Conservation (phyloP, 2,888 invertebrate species). For the Lasioglossum pauxillum region DNA sequence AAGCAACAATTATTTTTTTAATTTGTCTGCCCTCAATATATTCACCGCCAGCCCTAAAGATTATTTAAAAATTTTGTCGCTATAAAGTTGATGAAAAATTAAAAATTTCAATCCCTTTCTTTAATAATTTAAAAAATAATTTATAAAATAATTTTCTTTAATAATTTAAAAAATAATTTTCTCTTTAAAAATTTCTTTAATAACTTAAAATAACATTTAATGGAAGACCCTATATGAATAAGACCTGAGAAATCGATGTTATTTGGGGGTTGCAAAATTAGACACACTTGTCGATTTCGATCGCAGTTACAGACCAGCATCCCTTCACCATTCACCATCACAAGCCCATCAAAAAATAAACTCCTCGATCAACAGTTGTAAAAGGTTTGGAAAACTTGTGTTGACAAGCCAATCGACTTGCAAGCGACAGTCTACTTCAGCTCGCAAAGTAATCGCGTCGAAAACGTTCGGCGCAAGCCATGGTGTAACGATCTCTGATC, state of each 20-base stretch:
- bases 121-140: too few relatives aligned
- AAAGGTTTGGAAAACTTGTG: background rate
- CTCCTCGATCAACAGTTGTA: background rate
- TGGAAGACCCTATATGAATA: too few relatives aligned
- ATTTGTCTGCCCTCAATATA: too few relatives aligned
- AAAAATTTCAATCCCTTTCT: background rate
- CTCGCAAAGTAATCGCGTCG: background rate
- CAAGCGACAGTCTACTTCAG: background rate
- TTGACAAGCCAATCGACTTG: constrained; percentile 6
- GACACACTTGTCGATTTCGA: background rate
- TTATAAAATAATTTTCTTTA: too few relatives aligned
- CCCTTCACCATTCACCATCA: background rate
- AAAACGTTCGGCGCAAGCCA: background rate
- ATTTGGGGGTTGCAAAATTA: too few relatives aligned
- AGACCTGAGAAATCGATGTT: too few relatives aligned
- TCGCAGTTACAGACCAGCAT: background rate
- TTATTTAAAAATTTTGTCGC: too few relatives aligned
- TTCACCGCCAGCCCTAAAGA: too few relatives aligned
- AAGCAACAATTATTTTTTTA: too few relatives aligned
- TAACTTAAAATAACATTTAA: too few relatives aligned
- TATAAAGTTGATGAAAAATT: background rate
- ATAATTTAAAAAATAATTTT: too few relatives aligned
- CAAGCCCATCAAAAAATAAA: background rate
- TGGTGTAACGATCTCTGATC: background rate
- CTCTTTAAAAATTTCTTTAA: too few relatives aligned